Conservation (phyloP, 2,113 vertebrate species). For the Petrocephalus microphthalmus region DNA sequence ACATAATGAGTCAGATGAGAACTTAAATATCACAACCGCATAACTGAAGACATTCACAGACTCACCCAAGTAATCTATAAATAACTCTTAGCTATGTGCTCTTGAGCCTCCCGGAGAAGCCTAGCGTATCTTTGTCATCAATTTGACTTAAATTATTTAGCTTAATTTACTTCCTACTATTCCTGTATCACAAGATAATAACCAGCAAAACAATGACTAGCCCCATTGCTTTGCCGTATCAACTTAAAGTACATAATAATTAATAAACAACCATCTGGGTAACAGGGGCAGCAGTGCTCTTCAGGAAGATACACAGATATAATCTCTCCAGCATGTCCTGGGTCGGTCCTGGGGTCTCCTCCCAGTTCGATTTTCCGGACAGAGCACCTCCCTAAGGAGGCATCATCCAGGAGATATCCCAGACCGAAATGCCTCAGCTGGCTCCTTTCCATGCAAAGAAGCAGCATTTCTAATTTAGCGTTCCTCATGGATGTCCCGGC, state of each 20-base stretch:
- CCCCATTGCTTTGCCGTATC: not conserved
- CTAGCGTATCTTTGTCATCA: not conserved
- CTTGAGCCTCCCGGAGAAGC: not conserved
- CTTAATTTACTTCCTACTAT: not conserved
- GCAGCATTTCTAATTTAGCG: not conserved
- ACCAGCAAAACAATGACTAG: not conserved
- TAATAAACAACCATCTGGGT: not conserved
- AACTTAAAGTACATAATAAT: not conserved
- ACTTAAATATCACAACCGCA: not conserved
- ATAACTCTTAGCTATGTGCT: not conserved
- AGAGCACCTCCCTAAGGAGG: not conserved
- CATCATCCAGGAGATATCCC: not conserved
- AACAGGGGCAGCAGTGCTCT: not conserved
- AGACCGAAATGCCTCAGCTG: not conserved
- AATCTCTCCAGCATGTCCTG: not conserved
- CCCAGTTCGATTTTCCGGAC: not conserved
- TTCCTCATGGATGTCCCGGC: not conserved
- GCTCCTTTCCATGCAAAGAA: not conserved
- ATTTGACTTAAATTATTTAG: not conserved
- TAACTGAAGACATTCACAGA: not conserved
- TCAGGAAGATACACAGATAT: not conserved
- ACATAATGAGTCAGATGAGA: not conserved
- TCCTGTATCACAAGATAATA: not conserved
- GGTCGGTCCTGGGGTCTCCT: not conserved
- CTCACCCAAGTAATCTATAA: not conserved